Evolutionary conservation across 2,888 invertebrate species (phyloP), one percentile per base, ranked within the genome.

Genomic region (Idaea aversata): DNA sequence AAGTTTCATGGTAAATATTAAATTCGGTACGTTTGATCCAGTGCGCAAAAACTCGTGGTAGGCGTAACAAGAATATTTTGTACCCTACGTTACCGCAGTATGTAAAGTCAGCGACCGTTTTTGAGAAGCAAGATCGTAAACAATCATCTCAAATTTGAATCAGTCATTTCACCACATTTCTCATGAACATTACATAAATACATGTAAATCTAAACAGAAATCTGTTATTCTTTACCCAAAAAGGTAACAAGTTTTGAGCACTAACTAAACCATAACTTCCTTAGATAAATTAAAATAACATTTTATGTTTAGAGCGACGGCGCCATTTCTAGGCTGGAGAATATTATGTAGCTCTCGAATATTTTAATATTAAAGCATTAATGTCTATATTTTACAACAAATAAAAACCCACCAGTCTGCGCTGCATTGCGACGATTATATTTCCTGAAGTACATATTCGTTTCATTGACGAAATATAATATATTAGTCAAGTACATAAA

Each of bases 261-360:
- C 63, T 67, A 72, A 72, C 66, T 65, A 66, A 62, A 68, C 65
- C 60, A 65, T 65, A 59, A 61, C 61, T 13, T 15, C 34, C 65
- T 67, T 60, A 68, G 64, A 66, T 70, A 72, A 70, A 70, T 70
- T 66, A 70, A 63, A 66, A 63, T 61, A 63, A 61, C 57, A 47
- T 13, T 47, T 4, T 47, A 7, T 47, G 47, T 47, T 47, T 47
- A 5, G 13, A 36, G 7, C 47, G 47, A 47, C 47, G 13, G 47
- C 47, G 4, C 47, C 10, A 10, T 36, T 7, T 36, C 47, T 47
- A 47, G 47, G 13, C 47, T 47, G 47, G 47, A 47, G 47, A 47
- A 47, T 47, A 47, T 47, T 7, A 47, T 47, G 47, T 47, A 47
- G 13, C 47, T 47, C 7, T 47, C 47, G 0, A 47, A 6, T 38